phyloP scores from a whole-genome alignment of 2,113 vertebrate species.

The Psophia crepitans region DNA sequence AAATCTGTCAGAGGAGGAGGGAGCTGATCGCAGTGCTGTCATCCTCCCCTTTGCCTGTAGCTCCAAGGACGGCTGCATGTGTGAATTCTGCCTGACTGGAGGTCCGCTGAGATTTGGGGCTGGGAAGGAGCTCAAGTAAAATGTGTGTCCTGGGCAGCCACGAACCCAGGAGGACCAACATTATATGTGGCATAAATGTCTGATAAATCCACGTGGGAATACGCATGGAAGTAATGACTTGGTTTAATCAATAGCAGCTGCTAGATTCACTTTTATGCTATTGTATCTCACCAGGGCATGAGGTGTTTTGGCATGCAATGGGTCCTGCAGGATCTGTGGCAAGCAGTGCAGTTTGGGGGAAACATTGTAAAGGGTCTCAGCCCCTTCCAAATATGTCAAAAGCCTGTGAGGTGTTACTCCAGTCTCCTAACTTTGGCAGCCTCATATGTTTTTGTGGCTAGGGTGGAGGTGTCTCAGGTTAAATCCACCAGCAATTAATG shows the following conservation, averaged over 20 bases:
- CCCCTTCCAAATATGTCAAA: background rate
- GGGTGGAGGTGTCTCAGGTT: background rate
- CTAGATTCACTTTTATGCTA: conserved; percentile 20
- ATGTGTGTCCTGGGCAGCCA: conserved; percentile 18
- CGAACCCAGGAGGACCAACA: background rate
- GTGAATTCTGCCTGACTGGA: conserved; percentile 23
- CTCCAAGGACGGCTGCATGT: background rate
- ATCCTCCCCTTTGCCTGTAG: background rate
- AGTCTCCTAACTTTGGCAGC: background rate
- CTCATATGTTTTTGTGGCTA: background rate
- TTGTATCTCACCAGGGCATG: conserved; percentile 1
- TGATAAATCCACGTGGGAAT: conserved; percentile 22
- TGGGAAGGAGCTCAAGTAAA: conserved; percentile 24
- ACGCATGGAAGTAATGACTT: conserved; percentile 22
- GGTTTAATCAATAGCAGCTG: conserved; percentile 56
- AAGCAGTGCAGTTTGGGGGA: background rate
- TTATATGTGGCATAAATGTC: conserved; percentile 47
- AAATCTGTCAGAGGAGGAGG: background rate
- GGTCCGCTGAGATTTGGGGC: background rate
- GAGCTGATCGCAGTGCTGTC: background rate
- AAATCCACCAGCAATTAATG: background rate
- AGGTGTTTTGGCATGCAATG: background rate
- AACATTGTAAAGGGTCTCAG: background rate
- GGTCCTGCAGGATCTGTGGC: background rate
- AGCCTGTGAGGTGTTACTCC: background rate